A percentile compares a stretch with the other conserved stretches of the same genome.
These are phyloP conservation scores for Silvanus unidentatus DNA, from an alignment of 2,888 invertebrate genomes.

Conservation along the genomic window DNA sequence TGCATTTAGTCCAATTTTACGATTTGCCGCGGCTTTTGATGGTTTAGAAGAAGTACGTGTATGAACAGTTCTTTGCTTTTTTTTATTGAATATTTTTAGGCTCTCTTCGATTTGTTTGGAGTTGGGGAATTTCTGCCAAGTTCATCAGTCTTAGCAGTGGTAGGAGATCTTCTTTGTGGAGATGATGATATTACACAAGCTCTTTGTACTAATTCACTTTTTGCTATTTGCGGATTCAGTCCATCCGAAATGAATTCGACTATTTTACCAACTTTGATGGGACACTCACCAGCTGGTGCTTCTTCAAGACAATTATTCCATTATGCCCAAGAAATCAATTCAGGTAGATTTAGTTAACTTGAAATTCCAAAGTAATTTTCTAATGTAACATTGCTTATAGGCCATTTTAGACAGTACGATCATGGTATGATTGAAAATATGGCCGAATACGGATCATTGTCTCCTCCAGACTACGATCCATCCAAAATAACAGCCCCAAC, in stretches of 20 bases:
- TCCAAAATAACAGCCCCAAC: constrained; percentile 43
- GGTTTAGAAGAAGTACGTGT: too few relatives aligned
- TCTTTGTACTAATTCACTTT: constrained; percentile 36
- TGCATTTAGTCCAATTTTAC: constrained; percentile 36
- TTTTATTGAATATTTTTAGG: too few relatives aligned
- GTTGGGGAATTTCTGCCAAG: constrained; percentile 62
- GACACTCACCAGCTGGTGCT: constrained; percentile 36
- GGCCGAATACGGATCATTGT: constrained; percentile 32
- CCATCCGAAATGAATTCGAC: constrained; percentile 34
- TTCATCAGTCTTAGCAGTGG: constrained; percentile 43
- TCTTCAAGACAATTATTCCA: constrained; percentile 66
- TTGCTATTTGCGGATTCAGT: constrained; percentile 39
- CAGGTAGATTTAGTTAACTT: too few relatives aligned
- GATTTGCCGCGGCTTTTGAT: too few relatives aligned
- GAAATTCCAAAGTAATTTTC: too few relatives aligned
- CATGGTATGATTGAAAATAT: constrained; percentile 43
- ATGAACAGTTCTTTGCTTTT: too few relatives aligned
- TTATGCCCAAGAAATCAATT: constrained; percentile 60
- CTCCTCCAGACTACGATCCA: constrained; percentile 46
- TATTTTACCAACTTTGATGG: constrained; percentile 26
- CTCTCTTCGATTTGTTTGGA: constrained; percentile 43
- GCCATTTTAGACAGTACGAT: constrained; percentile 50
- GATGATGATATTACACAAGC: constrained; percentile 13
- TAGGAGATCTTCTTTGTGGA: constrained; percentile 21
- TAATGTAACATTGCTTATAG: background rate